These are phyloP conservation scores for Heliconius erato DNA, from an alignment of 2,888 invertebrate species.

Conservation along the genomic window DNA sequence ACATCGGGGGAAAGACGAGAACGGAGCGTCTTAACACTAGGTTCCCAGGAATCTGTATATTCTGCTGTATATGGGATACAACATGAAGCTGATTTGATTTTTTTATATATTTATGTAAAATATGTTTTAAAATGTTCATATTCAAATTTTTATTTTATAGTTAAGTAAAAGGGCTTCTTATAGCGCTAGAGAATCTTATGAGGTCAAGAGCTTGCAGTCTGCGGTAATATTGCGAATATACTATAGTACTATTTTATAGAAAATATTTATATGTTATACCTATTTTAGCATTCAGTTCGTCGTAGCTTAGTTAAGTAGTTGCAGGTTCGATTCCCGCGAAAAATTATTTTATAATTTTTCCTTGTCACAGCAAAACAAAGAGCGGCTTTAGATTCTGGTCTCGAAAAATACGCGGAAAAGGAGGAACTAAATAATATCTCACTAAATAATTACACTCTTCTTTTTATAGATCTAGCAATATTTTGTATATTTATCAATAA, in stretches of 20 bases:
- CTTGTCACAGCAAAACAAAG: no score
- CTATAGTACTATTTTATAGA: constrained; percentile 7
- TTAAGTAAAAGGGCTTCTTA: constrained; percentile 22
- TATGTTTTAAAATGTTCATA: not conserved
- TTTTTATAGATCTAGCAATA: no score
- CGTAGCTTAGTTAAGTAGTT: not conserved
- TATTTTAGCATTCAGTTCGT: not conserved
- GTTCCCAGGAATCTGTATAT: not conserved
- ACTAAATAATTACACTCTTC: no score
- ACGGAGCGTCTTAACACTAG: not conserved
- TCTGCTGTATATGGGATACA: not conserved
- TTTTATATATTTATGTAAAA: not conserved
- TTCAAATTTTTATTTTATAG: not conserved
- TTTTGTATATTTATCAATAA: no score
- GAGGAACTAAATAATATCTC: no score
- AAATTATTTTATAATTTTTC: no score
- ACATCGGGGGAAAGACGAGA: no score
- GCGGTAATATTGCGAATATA: constrained; percentile 19
- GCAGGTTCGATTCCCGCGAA: not conserved
- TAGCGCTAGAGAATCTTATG: constrained; percentile 17
- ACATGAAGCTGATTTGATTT: not conserved
- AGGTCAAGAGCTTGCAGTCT: constrained; percentile 30
- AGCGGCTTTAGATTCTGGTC: no score
- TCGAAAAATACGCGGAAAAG: no score
- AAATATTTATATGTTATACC: not conserved